These are phyloP conservation scores for Corythaeola cristata DNA, from an alignment of 2,113 vertebrate genomes.

Conservation along the genomic window DNA sequence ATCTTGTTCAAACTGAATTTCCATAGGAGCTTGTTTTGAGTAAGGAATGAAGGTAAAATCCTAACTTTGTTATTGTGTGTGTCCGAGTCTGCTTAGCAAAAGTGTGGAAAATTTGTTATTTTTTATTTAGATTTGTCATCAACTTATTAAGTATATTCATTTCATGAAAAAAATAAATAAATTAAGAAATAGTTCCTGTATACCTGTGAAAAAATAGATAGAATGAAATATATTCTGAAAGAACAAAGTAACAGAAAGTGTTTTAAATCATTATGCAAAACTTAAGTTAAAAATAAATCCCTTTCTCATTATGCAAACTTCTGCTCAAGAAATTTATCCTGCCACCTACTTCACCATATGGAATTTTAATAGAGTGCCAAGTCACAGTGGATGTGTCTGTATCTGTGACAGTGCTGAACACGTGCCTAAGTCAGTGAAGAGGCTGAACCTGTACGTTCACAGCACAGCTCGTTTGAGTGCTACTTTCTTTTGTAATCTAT, in stretches of 20 bases:
- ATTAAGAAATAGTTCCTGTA: background rate
- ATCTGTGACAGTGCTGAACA: background rate
- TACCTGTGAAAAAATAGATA: background rate
- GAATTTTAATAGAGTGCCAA: background rate
- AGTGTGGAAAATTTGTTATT: background rate
- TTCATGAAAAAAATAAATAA: background rate
- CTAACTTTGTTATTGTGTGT: background rate
- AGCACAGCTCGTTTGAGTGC: background rate
- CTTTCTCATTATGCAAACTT: background rate
- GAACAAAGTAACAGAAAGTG: background rate
- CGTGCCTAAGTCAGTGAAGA: background rate
- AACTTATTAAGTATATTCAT: background rate
- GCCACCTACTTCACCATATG: conserved; percentile 10
- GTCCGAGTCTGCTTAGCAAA: background rate
- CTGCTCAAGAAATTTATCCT: conserved; percentile 39
- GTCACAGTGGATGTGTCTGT: background rate
- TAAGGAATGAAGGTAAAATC: background rate
- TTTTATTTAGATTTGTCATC: background rate
- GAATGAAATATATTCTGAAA: background rate
- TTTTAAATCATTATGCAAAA: background rate
- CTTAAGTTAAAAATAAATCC: background rate
- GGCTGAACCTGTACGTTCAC: background rate
- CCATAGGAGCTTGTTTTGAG: background rate
- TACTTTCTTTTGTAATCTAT: background rate
- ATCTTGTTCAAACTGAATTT: background rate